phyloP scores from a whole-genome alignment of 2,113 vertebrate species.

The Noturus placidus region DNA sequence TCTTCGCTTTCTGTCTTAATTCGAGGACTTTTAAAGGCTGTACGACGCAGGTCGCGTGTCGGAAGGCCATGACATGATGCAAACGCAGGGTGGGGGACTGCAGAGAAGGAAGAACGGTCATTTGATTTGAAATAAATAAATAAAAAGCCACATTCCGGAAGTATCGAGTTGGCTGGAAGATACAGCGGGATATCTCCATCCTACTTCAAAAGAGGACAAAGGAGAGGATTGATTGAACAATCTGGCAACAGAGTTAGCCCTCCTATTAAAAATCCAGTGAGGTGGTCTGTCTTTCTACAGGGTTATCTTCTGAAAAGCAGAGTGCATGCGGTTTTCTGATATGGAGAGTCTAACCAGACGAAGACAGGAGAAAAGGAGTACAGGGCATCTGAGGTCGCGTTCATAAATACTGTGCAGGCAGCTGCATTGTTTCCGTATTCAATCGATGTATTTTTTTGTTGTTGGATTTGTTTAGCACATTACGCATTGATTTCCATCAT shows the following conservation, averaged over 20 bases:
- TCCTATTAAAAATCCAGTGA: neutral
- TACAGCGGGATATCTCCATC: neutral
- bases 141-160: neutral
- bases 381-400: neutral
- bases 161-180: neutral
- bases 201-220: neutral
- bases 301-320: neutral
- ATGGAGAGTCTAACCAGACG: neutral
- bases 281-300: neutral
- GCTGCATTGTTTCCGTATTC: neutral
- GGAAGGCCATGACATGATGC: no score
- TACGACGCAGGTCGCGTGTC: neutral
- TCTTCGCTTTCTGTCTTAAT: slow-evolving; percentile 44
- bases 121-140: neutral
- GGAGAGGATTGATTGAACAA: neutral
- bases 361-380: slow-evolving; percentile 4
- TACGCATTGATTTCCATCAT: no score
- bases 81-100: neutral
- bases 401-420: neutral
- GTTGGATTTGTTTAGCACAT: neutral
- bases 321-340: neutral
- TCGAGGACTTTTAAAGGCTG: neutral
- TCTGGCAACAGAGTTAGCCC: neutral
- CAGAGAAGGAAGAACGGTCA: neutral
- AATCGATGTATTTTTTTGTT: neutral